Conservation (phyloP, 2,113 vertebrate species). For the Piaya cayana region DNA sequence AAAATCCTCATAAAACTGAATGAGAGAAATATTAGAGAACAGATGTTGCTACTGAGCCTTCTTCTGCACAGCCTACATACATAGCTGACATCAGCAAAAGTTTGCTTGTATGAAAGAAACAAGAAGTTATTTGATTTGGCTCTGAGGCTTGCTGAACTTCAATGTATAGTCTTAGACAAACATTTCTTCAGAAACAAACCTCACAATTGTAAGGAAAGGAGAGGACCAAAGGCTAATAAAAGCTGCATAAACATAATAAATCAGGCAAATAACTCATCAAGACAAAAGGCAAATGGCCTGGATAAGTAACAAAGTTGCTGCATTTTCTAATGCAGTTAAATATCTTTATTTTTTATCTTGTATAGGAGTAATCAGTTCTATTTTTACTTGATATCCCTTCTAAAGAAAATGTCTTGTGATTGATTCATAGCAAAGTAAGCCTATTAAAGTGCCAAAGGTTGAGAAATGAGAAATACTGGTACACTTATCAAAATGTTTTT, state of each 20-base stretch:
- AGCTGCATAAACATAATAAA: not conserved
- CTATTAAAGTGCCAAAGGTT: constrained; percentile 59
- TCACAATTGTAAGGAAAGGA: not conserved
- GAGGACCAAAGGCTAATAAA: not conserved
- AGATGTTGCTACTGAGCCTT: not conserved
- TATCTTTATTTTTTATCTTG: not conserved
- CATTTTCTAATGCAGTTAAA: not conserved
- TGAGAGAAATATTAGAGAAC: not conserved
- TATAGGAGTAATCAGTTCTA: not conserved
- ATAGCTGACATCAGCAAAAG: not conserved
- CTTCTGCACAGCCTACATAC: not conserved
- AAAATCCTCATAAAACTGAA: not conserved
- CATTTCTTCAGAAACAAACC: not conserved
- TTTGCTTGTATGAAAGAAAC: not conserved
- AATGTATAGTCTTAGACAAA: not conserved
- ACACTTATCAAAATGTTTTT: constrained; percentile 48
- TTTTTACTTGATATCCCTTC: not conserved
- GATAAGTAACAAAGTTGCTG: not conserved
- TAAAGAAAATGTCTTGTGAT: not conserved
- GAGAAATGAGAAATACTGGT: constrained; percentile 50
- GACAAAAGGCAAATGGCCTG: not conserved
- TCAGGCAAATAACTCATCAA: not conserved
- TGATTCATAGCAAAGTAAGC: constrained; percentile 53
- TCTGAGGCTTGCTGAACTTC: not conserved
- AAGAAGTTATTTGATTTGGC: not conserved